A percentile compares a stretch with the other conserved stretches of the same genome.
Conservation (phyloP, 2,797 vertebrate species). For the Loriculus beryllinus region DNA sequence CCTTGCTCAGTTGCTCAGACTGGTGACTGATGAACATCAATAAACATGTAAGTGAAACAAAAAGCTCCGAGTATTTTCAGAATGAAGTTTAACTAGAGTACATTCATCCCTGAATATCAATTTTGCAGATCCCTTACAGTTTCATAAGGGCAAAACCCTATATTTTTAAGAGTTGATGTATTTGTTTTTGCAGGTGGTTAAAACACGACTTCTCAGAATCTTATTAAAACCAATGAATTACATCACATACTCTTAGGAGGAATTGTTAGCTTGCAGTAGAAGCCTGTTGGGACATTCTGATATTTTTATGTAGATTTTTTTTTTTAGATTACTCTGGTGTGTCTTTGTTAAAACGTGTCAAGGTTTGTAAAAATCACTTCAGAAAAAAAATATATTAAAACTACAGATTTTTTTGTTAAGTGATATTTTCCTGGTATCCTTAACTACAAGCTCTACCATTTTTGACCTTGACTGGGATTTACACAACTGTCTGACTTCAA, state of each 20-base stretch:
- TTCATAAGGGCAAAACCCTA: slow-evolving; percentile 12
- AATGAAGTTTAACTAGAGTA: slow-evolving; percentile 25
- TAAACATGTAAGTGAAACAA: slow-evolving; percentile 54
- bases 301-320: slow-evolving; percentile 19
- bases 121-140: background rate
- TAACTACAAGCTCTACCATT: background rate
- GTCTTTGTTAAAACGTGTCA: background rate
- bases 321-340: background rate
- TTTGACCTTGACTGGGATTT: slow-evolving; percentile 32
- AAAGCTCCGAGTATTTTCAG: slow-evolving; percentile 60
- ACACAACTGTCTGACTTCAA: background rate
- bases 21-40: slow-evolving; percentile 35
- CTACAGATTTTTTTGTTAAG: background rate
- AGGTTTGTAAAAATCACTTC: background rate
- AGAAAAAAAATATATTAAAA: background rate
- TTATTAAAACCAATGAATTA: slow-evolving; percentile 53
- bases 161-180: slow-evolving; percentile 43
- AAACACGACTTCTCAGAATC: slow-evolving; percentile 48
- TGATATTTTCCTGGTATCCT: background rate
- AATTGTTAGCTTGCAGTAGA: background rate
- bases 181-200: slow-evolving; percentile 63
- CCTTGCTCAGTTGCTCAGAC: slow-evolving; percentile 1
- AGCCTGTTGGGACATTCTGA: background rate
- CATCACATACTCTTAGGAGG: background rate
- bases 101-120: slow-evolving; percentile 41